phyloP scores from a whole-genome alignment of 2,113 vertebrate species.

The Canis aureus region DNA sequence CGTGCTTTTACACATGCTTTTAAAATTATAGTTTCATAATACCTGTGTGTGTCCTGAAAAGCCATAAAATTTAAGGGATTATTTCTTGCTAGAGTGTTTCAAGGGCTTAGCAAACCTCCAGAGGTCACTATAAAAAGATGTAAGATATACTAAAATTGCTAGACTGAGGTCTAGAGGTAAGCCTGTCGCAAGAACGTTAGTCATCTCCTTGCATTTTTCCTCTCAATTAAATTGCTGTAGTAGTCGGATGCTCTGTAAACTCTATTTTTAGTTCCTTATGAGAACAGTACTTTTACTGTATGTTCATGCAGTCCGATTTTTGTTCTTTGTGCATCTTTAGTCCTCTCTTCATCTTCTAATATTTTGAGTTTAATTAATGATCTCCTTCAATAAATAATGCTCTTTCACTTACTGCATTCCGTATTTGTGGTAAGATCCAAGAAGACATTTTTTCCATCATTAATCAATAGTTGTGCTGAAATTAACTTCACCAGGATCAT shows the following conservation, averaged over 20 bases:
- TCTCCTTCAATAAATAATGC: neutral
- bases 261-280: neutral
- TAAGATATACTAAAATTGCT: neutral
- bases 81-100: slow-evolving; percentile 25
- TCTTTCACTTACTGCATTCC: neutral
- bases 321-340: neutral
- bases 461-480: neutral
- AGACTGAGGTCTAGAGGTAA: neutral
- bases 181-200: neutral
- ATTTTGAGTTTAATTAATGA: neutral
- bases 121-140: slow-evolving; percentile 4
- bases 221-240: neutral
- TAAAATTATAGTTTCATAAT: slow-evolving; percentile 23
- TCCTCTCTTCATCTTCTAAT: neutral
- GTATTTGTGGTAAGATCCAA: neutral
- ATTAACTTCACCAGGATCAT: neutral
- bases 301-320: neutral
- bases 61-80: neutral
- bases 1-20: neutral
- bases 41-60: slow-evolving; percentile 24
- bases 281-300: neutral
- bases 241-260: neutral
- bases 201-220: neutral
- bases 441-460: neutral
- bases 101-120: slow-evolving; percentile 20